Conservation (phyloP, 2,113 vertebrate genomes). For the Gorsachius goisagi region DNA sequence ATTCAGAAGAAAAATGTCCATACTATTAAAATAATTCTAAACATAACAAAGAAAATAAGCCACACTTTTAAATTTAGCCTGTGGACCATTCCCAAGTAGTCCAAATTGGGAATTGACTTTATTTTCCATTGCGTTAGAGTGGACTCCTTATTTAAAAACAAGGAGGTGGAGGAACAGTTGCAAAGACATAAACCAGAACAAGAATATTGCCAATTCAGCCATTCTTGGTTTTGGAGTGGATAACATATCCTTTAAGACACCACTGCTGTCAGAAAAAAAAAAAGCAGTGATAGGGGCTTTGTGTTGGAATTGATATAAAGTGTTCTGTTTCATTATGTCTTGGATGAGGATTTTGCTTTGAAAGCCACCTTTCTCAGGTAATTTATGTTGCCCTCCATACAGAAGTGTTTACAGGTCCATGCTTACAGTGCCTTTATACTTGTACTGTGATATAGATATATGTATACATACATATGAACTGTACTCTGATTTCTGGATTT, state of each 20-base stretch:
- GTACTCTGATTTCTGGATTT: background rate
- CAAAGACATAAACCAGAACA: slow-evolving; percentile 21
- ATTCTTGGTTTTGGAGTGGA: slow-evolving; percentile 32
- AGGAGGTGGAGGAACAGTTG: slow-evolving; percentile 17
- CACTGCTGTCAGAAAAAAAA: background rate
- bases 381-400: background rate
- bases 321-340: slow-evolving; percentile 18
- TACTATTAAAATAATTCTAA: background rate
- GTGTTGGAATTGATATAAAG: slow-evolving; percentile 19
- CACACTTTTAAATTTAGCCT: background rate
- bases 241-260: background rate
- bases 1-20: background rate
- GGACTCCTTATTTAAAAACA: background rate
- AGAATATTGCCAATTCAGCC: slow-evolving; percentile 17
- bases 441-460: background rate
- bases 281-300: background rate
- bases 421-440: background rate
- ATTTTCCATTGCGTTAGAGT: background rate
- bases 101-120: background rate
- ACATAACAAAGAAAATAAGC: background rate
- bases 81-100: background rate
- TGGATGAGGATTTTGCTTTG: background rate
- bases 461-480: background rate
- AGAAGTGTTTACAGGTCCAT: background rate
- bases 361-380: background rate